Evolutionary conservation across 2,888 invertebrate genomes (phyloP), one percentile per base, ranked within the genome.

Genomic region (Thymelicus lineola): DNA sequence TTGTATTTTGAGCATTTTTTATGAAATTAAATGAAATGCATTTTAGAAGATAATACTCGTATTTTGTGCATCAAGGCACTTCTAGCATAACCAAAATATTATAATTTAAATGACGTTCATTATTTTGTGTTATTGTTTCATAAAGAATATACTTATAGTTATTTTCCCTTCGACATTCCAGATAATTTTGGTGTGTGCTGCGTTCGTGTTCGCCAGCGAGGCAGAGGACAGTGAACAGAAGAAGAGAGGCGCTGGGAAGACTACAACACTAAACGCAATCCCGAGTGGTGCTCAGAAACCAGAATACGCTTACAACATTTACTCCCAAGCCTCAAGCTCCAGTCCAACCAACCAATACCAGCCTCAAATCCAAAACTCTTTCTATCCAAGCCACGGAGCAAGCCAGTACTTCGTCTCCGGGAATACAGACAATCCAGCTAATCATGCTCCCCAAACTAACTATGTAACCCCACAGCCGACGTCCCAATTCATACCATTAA

Each of bases 261-360:
- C 86, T 3, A 88, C 84, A 15, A 85, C 80, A 50, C 72, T 93
- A 58, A 94, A 94, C 73, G 77, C 91, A 0, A 89, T 94, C 9
- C 86, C 91, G 1, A 86, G 89, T 0, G 91, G 92, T 55, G 87
- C 87, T 6, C 94, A 93, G 76, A 94, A 94, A 65, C 88, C 87
- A 28, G 94, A 94, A n/a, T 90, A 90, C 70, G 88, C 89, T 0
- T 94, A 92, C 76, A 89, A 84, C 71, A 86, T 90, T 74, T 93
- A 91, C 72, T 75, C 86, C 1, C 90, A 90, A 75, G 89, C 77
- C 60, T 84, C 86, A 0, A 83, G 77, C 70, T 75, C 81, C 1
- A 87, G 74, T 46, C 76, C 80, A 14, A 77, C 82, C 0, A 82
- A 76, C 62, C 77, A 82, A 1, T 91, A 92, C 71, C 90, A 89